Percentiles rank a stretch among this genome's conserved stretches.
These are phyloP conservation scores for Platyrinchus mystaceus DNA, from an alignment of 2,797 vertebrate species.

Conservation along the genomic window DNA sequence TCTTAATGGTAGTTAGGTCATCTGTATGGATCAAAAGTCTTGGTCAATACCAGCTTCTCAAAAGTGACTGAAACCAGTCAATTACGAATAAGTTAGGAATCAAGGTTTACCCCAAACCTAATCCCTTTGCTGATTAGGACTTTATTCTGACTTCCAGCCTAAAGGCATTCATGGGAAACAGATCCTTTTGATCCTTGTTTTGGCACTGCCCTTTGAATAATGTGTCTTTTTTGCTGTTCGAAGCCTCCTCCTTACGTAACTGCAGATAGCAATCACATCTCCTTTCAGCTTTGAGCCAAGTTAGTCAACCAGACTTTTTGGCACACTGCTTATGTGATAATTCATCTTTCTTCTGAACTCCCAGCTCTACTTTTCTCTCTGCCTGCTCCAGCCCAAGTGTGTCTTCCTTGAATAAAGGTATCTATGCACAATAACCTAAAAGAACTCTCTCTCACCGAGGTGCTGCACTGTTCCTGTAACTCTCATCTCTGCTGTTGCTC, in stretches of 20 bases:
- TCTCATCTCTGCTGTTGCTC: neutral
- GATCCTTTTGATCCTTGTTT: conserved; percentile 15
- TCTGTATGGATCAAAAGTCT: neutral
- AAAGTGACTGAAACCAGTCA: neutral
- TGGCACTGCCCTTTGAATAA: conserved; percentile 10
- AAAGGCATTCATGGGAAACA: neutral
- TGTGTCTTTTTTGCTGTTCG: neutral
- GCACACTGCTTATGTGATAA: neutral
- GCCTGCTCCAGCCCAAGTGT: neutral
- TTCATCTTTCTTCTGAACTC: neutral
- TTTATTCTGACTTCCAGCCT: conserved; percentile 1
- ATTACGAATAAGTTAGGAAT: neutral
- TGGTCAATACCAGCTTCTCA: neutral
- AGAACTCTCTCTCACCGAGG: neutral
- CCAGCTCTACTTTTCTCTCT: neutral
- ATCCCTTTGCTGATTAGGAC: conserved; percentile 10
- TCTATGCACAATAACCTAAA: neutral
- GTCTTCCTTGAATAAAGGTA: neutral
- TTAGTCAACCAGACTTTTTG: neutral
- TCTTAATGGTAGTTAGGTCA: neutral
- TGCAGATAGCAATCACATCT: conserved; percentile 15
- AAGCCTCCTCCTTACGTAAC: neutral
- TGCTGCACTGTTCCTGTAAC: neutral
- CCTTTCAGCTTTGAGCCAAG: neutral
- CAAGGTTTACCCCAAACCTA: neutral